Percentiles rank a stretch among this genome's conserved stretches.
These are phyloP conservation scores for Euschistus heros DNA, from an alignment of 1,140 invertebrate species.

Conservation along the genomic window DNA sequence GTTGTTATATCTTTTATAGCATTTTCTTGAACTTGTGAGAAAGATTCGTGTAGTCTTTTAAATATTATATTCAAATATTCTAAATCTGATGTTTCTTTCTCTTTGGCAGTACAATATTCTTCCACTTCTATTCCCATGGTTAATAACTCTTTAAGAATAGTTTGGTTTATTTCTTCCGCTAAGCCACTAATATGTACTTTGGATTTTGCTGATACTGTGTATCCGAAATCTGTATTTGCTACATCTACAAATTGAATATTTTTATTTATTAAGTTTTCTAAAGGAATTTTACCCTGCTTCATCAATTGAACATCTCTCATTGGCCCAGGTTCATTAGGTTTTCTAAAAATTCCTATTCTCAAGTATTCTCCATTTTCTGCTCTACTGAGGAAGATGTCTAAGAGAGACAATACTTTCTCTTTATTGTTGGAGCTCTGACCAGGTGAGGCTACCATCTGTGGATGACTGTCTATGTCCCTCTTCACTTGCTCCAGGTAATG, in stretches of 20 bases:
- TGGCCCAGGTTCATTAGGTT: background rate
- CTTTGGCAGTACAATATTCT: background rate
- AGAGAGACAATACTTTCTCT: background rate
- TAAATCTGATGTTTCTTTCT: background rate
- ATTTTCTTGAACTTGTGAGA: too few species aligned
- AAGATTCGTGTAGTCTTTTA: background rate
- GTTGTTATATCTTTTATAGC: too few species aligned
- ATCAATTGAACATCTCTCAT: background rate
- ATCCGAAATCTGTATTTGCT: slow-evolving; percentile 22
- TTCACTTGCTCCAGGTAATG: background rate
- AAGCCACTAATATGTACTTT: background rate
- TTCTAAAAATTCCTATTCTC: background rate
- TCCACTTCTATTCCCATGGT: background rate
- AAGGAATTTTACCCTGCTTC: background rate
- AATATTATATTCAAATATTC: background rate
- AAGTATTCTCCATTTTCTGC: background rate
- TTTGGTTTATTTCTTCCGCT: background rate
- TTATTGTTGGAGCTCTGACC: background rate
- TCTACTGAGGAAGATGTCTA: background rate
- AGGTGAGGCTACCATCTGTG: background rate
- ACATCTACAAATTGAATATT: background rate
- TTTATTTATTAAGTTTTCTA: background rate
- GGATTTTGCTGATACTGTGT: slow-evolving; percentile 22
- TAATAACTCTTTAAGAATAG: background rate
- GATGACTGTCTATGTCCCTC: background rate